Evolutionary conservation across 2,797 vertebrate genomes (phyloP).

Genomic region (Epinephelus coioides): DNA sequence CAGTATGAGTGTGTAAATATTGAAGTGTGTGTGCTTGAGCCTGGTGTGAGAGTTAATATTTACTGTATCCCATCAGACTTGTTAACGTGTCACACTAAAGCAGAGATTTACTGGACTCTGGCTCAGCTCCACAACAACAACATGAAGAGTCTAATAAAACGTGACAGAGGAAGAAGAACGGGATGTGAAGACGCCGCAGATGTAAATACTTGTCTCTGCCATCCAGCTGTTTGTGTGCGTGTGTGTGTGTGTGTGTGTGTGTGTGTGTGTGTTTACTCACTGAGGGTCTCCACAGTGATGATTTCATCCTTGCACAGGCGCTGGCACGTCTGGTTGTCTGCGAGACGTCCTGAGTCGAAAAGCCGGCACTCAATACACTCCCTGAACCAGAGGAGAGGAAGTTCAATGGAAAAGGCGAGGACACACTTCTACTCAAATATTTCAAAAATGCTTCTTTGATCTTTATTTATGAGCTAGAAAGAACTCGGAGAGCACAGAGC

Average conservation of each 20-base stretch:
- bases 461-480: not conserved
- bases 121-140: not conserved
- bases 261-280: conserved; percentile 82
- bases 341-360: conserved; percentile 90
- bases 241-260: conserved; percentile 25
- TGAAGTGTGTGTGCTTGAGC: too few relatives aligned
- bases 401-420: not conserved
- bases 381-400: conserved; percentile 77
- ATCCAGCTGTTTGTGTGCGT: conserved; percentile 21
- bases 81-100: conserved; percentile 1
- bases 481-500: not conserved
- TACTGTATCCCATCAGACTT: not conserved
- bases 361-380: conserved; percentile 96
- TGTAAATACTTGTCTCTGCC: conserved; percentile 34
- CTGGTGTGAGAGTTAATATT: too few relatives aligned
- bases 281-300: conserved; percentile 90
- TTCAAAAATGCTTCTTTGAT: not conserved
- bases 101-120: conserved; percentile 6
- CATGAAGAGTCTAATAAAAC: not conserved
- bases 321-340: conserved; percentile 96
- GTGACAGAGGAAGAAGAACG: not conserved
- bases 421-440: not conserved
- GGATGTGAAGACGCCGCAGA: conserved; percentile 41
- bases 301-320: conserved; percentile 90
- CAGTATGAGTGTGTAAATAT: not conserved